A percentile compares a stretch with the other conserved stretches of the same genome.
phyloP scores from a whole-genome alignment of 2,113 vertebrate species.

The Dromas ardeola region DNA sequence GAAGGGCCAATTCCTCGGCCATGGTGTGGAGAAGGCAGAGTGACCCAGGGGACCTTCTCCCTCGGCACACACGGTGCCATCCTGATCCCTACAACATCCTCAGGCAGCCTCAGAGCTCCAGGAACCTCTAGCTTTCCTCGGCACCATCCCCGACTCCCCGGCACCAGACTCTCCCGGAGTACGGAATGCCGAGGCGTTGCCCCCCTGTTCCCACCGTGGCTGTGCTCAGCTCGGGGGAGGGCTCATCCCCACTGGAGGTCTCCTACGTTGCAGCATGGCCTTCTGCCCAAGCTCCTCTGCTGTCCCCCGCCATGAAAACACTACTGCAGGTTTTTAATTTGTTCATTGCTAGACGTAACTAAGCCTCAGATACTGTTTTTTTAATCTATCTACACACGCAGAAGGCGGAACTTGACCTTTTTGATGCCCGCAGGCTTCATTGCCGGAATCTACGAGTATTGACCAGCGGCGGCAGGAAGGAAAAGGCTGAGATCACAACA shows the following conservation, averaged over 20 bases:
- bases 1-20: background rate
- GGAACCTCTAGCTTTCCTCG: background rate
- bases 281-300: background rate
- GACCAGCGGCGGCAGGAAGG: conserved; percentile 40
- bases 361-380: background rate
- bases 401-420: background rate
- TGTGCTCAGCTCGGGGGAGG: too few species aligned
- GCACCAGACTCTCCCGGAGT: fast-evolving
- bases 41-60: background rate
- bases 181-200: fast-evolving
- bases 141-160: fast-evolving
- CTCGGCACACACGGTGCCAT: background rate
- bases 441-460: background rate
- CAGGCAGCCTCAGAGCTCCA: background rate
- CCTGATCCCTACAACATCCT: fast-evolving
- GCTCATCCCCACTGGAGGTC: fast-evolving
- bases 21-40: fast-evolving
- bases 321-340: background rate
- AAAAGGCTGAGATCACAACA: conserved; percentile 46
- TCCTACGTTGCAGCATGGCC: background rate
- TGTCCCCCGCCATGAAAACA: background rate
- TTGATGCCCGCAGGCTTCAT: background rate
- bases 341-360: background rate
- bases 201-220: fast-evolving
- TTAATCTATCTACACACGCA: background rate